Evolutionary conservation across 2,797 vertebrate genomes (phyloP).

Genomic region (Chaetodon trifasciatus): DNA sequence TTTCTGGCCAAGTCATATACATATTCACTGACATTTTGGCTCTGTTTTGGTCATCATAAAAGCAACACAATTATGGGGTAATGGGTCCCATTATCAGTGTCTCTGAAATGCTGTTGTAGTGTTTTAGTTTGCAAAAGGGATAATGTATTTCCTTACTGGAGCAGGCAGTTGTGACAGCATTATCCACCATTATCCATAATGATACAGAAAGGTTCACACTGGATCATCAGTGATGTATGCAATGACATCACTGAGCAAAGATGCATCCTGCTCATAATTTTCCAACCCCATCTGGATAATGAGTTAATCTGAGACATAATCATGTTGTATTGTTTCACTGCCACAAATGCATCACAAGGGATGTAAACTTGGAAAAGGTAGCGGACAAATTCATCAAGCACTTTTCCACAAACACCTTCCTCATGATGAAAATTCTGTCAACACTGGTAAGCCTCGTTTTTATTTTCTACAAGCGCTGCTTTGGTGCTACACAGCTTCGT

Average conservation of each 20-base stretch:
- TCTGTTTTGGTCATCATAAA: constrained; percentile 21
- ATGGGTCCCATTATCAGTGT: neutral
- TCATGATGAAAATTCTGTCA: constrained; percentile 12
- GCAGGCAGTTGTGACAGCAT: neutral
- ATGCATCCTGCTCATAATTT: constrained; percentile 2
- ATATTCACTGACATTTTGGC: neutral
- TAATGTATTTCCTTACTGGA: neutral
- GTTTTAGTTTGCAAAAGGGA: neutral
- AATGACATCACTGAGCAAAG: neutral
- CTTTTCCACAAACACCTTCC: constrained; percentile 4
- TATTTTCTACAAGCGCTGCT: constrained; percentile 13
- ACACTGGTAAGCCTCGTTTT: constrained; percentile 2
- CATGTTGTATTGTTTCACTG: neutral
- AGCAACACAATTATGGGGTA: neutral
- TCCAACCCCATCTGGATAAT: constrained; percentile 1
- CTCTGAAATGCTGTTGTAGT: constrained; percentile 5
- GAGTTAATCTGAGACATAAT: constrained; percentile 14
- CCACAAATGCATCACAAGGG: neutral
- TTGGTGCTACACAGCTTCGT: constrained; percentile 34
- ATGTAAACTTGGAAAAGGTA: neutral
- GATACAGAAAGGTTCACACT: neutral
- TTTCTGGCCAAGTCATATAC: neutral
- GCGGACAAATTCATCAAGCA: constrained; percentile 19
- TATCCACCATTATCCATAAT: constrained; percentile 1
- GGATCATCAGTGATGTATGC: neutral